A percentile compares a stretch with the other conserved stretches of the same genome.
These are phyloP conservation scores for Mastacembelus armatus DNA, from an alignment of 2,797 vertebrate species.

Conservation along the genomic window DNA sequence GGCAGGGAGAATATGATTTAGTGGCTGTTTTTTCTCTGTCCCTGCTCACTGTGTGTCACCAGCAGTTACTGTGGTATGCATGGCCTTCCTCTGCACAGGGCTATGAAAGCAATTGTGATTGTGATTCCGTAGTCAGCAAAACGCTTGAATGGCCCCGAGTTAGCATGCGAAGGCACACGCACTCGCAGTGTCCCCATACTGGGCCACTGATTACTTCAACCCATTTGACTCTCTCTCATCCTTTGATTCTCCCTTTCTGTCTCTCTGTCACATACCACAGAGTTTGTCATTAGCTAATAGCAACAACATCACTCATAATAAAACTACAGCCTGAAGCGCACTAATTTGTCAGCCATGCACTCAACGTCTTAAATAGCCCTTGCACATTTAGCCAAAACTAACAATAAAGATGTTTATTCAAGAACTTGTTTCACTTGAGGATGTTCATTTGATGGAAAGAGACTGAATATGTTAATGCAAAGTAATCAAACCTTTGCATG, in stretches of 20 bases:
- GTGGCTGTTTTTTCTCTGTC: constrained; percentile 66
- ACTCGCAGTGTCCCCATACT: constrained; percentile 55
- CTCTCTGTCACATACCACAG: constrained; percentile 73
- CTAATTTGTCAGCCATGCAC: constrained; percentile 43
- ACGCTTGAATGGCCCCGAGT: constrained; percentile 79
- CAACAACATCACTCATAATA: constrained; percentile 60
- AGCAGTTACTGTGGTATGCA: constrained; percentile 79
- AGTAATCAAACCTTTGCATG: constrained; percentile 62
- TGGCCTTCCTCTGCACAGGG: constrained; percentile 77
- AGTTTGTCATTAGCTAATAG: constrained; percentile 79
- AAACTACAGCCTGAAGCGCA: constrained; percentile 44
- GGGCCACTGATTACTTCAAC: constrained; percentile 78
- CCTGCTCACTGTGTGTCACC: constrained; percentile 69
- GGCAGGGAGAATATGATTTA: constrained; percentile 68
- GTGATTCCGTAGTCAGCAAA: constrained; percentile 84
- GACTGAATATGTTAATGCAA: constrained; percentile 53
- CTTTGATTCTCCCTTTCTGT: constrained; percentile 70
- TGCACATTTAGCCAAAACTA: constrained; percentile 20
- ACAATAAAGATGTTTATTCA: constrained; percentile 36
- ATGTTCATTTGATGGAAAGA: constrained; percentile 34
- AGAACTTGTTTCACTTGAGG: constrained; percentile 31
- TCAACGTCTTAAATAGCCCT: constrained; percentile 33
- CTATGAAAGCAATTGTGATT: constrained; percentile 85
- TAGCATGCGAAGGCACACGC: constrained; percentile 60
- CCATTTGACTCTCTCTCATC: constrained; percentile 79